Percentiles rank a stretch among this genome's conserved stretches.
These are phyloP conservation scores for Pheosia tremula DNA, from an alignment of 2,888 invertebrate species.

Conservation along the genomic window DNA sequence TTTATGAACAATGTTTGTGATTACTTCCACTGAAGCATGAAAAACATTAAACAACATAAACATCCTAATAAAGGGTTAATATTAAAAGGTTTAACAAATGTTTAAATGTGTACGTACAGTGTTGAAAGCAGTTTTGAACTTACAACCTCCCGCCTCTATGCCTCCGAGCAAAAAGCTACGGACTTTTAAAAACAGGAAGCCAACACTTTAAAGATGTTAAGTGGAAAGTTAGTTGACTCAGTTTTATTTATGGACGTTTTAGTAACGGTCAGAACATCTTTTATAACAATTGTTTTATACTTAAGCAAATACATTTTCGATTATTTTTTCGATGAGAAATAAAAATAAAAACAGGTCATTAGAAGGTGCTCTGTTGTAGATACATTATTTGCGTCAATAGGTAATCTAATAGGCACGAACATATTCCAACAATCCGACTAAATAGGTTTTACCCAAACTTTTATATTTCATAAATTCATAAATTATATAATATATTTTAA, in stretches of 20 bases:
- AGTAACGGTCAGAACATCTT: constrained; percentile 50
- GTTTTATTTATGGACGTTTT: constrained; percentile 74
- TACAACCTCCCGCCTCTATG: constrained; percentile 69
- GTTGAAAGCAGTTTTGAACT: constrained; percentile 79
- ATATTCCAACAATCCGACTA: no score
- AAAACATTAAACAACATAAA: background rate
- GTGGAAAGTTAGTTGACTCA: constrained; percentile 75
- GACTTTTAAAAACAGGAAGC: constrained; percentile 79
- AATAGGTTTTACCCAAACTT: no score
- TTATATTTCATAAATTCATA: no score
- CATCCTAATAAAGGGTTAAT: background rate
- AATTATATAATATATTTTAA: no score
- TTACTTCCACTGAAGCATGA: background rate
- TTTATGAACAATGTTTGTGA: background rate
- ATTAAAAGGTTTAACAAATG: constrained; percentile 27
- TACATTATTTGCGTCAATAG: no score
- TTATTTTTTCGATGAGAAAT: no score
- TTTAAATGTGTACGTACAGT: constrained; percentile 45
- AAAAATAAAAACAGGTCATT: no score
- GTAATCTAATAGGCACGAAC: no score
- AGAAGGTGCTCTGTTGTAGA: no score
- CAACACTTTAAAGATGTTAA: constrained; percentile 79
- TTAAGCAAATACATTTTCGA: no score
- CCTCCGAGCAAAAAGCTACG: constrained; percentile 66
- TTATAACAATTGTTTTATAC: background rate